These are phyloP conservation scores for Cistogaster globosa DNA, from an alignment of 2,888 invertebrate species.

Conservation along the genomic window DNA sequence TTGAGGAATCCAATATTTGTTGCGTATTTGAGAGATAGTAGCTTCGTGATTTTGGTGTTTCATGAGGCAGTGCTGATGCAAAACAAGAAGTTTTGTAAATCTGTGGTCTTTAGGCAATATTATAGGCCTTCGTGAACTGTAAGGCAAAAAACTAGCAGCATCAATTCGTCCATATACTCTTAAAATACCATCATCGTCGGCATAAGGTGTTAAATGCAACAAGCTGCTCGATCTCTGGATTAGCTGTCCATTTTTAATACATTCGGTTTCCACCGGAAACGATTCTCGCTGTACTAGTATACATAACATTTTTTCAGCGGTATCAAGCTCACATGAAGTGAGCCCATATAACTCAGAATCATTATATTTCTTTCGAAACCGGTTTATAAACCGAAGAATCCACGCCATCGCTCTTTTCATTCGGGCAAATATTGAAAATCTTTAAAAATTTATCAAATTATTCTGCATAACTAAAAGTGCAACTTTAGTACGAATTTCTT, in stretches of 20 bases:
- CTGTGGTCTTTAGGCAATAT: conserved; percentile 61
- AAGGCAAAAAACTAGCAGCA: conserved; percentile 61
- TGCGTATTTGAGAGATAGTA: conserved; percentile 51
- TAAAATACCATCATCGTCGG: conserved; percentile 1
- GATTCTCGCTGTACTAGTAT: conserved; percentile 4
- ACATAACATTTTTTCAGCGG: conserved; percentile 2
- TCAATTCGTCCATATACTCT: conserved; percentile 58
- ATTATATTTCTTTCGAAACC: neutral
- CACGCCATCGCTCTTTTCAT: neutral
- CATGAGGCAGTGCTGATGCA: conserved; percentile 49
- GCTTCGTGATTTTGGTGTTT: conserved; percentile 66
- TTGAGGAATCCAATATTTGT: conserved; percentile 51
- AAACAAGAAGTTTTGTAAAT: conserved; percentile 48
- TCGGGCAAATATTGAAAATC: neutral
- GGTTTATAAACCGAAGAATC: neutral
- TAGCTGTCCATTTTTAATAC: conserved; percentile 16
- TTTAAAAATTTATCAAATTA: neutral
- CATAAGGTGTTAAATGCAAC: conserved; percentile 11
- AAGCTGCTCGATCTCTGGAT: conserved; percentile 4
- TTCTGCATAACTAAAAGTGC: conserved; percentile 26
- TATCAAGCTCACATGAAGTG: conserved; percentile 18
- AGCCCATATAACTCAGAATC: conserved; percentile 8
- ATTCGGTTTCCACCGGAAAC: neutral
- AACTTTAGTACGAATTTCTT: conserved; percentile 29
- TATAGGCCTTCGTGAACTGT: conserved; percentile 44